A percentile compares a stretch with the other conserved stretches of the same genome.
These are phyloP conservation scores for Idaea biselata DNA, from an alignment of 2,888 invertebrate species.

Conservation along the genomic window DNA sequence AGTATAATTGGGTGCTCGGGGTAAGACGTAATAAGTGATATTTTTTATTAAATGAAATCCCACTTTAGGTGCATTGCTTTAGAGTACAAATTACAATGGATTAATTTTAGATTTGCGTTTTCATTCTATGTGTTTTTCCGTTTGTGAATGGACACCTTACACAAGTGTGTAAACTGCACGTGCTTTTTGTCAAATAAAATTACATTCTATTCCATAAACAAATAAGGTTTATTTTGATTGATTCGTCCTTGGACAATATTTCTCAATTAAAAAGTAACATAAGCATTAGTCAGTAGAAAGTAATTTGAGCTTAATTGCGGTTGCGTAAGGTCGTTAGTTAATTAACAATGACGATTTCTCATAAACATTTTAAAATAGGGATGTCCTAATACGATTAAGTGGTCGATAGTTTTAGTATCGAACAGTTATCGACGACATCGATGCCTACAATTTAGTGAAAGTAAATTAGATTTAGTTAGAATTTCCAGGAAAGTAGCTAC, in stretches of 20 bases:
- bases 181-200: conserved; percentile 14
- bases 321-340: conserved; percentile 30
- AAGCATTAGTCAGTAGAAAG: conserved; percentile 34
- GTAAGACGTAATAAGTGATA: background rate
- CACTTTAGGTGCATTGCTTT: background rate
- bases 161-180: conserved; percentile 32
- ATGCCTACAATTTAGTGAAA: too few relatives aligned
- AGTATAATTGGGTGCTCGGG: background rate
- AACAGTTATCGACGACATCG: too few relatives aligned
- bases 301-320: conserved; percentile 26
- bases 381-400: background rate
- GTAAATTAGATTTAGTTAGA: too few relatives aligned
- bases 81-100: background rate
- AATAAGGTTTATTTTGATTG: conserved; percentile 26
- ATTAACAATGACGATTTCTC: conserved; percentile 30
- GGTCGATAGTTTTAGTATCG: background rate
- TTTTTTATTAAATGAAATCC: background rate
- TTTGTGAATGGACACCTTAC: conserved; percentile 55
- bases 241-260: conserved; percentile 30
- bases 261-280: conserved; percentile 40
- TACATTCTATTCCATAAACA: background rate
- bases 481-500: too few relatives aligned
- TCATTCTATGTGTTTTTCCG: background rate
- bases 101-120: background rate
- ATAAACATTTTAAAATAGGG: conserved; percentile 9